A percentile compares a stretch with the other conserved stretches of the same genome.
Evolutionary conservation across 2,888 invertebrate genomes (phyloP).

Genomic region (Coronaproctus castanopsis): DNA sequence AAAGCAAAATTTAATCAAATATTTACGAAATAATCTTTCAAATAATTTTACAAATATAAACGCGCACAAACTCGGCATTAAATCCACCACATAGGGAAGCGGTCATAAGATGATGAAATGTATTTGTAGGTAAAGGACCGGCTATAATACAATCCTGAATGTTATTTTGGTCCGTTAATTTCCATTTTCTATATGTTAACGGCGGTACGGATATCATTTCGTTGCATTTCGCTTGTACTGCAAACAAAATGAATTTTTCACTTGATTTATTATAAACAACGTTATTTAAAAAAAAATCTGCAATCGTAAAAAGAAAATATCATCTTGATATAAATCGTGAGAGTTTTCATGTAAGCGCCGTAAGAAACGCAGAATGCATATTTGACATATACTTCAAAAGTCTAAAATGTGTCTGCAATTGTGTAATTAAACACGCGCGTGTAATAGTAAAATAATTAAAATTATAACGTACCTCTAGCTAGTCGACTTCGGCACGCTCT

Average conservation of each 20-base stretch:
- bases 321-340: background rate
- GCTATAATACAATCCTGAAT: conserved; percentile 59
- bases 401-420: no score
- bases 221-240: conserved; percentile 48
- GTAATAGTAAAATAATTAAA: no score
- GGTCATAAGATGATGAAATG: conserved; percentile 68
- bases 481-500: conserved; percentile 56
- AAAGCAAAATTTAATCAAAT: no score
- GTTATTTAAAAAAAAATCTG: conserved; percentile 1
- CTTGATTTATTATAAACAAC: conserved; percentile 1
- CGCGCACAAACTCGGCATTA: conserved; percentile 37
- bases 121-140: conserved; percentile 46
- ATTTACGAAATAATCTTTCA: no score
- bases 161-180: conserved; percentile 52
- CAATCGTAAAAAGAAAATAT: no score
- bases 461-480: conserved; percentile 47
- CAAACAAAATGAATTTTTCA: background rate
- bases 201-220: conserved; percentile 32
- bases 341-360: background rate
- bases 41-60: no score
- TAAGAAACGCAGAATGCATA: no score
- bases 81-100: conserved; percentile 58
- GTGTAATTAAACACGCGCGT: no score
- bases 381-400: no score
- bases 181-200: conserved; percentile 65